phyloP scores from a whole-genome alignment of 1,140 invertebrate genomes.

The Pogonomyrmex californicus region DNA sequence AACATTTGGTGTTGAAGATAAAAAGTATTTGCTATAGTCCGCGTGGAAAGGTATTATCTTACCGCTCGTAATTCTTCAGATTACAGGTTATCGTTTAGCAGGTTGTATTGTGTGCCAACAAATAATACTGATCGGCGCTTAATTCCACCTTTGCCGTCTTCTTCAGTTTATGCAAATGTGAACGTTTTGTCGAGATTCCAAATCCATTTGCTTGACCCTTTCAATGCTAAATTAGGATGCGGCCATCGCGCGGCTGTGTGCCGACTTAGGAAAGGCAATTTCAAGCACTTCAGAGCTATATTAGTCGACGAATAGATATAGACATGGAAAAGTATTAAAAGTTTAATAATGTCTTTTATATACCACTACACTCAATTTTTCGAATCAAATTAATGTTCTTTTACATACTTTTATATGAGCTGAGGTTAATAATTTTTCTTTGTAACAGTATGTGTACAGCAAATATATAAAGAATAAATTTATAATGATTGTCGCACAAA shows the following conservation, averaged over 20 bases:
- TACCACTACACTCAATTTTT: conserved; percentile 10
- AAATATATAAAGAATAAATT: neutral
- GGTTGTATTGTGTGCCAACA: neutral
- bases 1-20: neutral
- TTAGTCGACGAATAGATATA: conserved; percentile 18
- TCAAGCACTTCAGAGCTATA: conserved; percentile 29
- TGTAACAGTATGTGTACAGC: neutral
- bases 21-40: neutral
- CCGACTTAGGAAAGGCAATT: conserved; percentile 39
- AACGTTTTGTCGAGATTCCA: conserved; percentile 9
- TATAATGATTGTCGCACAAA: neutral
- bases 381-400: conserved; percentile 9
- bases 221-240: conserved; percentile 47
- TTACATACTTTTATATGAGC: neutral
- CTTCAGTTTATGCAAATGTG: conserved; percentile 46
- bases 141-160: neutral
- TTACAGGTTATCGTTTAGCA: neutral
- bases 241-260: conserved; percentile 1
- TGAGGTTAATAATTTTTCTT: neutral
- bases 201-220: conserved; percentile 44
- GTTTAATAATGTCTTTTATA: conserved; percentile 27
- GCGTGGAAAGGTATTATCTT: neutral
- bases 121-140: neutral
- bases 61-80: neutral
- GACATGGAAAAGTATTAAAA: conserved; percentile 29